A percentile compares a stretch with the other conserved stretches of the same genome.
These are phyloP conservation scores for Andrena trimmerana DNA, from an alignment of 2,888 invertebrate species.

Conservation along the genomic window DNA sequence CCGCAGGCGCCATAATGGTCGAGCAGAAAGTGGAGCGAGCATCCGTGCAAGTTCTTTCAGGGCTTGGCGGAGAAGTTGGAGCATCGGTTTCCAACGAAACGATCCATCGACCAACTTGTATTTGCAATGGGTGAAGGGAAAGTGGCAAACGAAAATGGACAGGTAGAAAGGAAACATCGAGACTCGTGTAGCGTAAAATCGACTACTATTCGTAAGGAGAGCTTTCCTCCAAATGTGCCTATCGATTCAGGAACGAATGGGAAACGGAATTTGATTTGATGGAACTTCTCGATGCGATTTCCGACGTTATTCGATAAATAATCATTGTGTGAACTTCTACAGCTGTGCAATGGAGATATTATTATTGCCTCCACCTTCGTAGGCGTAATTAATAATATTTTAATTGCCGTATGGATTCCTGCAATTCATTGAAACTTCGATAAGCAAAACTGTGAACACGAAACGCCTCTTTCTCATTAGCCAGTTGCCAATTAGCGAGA, in stretches of 20 bases:
- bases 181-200: not conserved
- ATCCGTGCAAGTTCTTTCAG: not conserved
- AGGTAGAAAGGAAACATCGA: not conserved
- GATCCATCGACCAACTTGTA: constrained; percentile 1
- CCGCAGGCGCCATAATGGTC: constrained; percentile 13
- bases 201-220: not conserved
- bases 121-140: not conserved
- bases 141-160: not conserved
- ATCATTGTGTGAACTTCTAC: not conserved
- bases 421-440: not conserved
- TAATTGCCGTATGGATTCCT: not conserved
- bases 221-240: too few relatives aligned
- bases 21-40: constrained; percentile 30
- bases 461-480: not conserved
- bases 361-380: not conserved
- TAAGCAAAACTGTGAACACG: not conserved
- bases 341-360: not conserved
- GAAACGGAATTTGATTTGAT: not conserved
- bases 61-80: not conserved
- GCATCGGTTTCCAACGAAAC: constrained; percentile 21
- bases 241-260: not conserved
- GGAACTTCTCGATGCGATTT: not conserved
- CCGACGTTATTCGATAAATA: too few relatives aligned
- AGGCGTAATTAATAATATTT: not conserved
- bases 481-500: constrained; percentile 2